Percentiles rank a stretch among this genome's conserved stretches.
Conservation (phyloP, 2,888 invertebrate genomes). For the Spisula solida region DNA sequence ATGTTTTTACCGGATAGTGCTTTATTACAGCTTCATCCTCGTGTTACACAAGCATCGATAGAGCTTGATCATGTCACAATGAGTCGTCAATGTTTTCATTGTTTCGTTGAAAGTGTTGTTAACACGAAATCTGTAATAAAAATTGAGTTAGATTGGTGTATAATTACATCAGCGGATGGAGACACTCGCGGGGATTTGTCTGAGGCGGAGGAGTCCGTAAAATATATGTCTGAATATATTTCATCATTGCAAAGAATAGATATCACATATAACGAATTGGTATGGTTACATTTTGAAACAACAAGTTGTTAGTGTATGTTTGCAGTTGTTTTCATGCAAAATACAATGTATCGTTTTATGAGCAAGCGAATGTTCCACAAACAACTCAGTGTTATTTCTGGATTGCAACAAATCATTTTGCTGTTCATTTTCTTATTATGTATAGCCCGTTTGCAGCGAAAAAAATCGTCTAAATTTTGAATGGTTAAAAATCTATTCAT, state of each 20-base stretch:
- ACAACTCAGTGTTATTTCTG: no score
- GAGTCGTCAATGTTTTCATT: not conserved
- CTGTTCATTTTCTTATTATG: no score
- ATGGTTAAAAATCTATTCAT: no score
- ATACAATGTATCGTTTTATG: no score
- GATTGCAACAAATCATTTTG: no score
- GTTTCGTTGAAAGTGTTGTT: not conserved
- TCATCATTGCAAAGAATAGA: not conserved
- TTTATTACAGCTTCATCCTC: not conserved
- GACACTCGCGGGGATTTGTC: not conserved
- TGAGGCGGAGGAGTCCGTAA: not conserved
- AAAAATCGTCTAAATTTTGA: no score
- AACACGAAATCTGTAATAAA: slow-evolving; percentile 1
- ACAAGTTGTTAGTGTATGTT: not conserved
- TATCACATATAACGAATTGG: not conserved
- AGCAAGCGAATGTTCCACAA: no score
- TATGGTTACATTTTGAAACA: not conserved
- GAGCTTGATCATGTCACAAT: not conserved
- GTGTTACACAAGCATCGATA: not conserved
- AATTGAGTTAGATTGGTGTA: not conserved
- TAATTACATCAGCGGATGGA: not conserved
- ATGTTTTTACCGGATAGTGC: not conserved
- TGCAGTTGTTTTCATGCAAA: no score
- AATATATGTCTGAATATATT: not conserved
- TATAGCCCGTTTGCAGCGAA: no score